phyloP scores from a whole-genome alignment of 2,113 vertebrate genomes.

The Cheilinus undulatus region DNA sequence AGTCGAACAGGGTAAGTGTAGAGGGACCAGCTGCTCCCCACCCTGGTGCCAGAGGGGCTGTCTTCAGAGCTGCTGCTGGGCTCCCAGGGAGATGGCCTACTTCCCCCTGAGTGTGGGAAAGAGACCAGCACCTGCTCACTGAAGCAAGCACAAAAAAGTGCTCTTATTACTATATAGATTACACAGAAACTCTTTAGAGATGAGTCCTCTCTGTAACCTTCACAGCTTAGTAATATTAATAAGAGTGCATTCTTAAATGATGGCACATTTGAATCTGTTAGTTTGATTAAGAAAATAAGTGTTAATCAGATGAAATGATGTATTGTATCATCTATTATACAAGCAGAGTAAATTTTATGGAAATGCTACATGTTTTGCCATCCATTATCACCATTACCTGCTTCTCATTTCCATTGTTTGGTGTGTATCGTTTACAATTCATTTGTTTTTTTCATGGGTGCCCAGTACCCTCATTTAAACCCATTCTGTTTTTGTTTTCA shows the following conservation, averaged over 20 bases:
- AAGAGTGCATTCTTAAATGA: conserved; percentile 29
- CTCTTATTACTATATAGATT: conserved; percentile 72
- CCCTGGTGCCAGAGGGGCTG: conserved; percentile 58
- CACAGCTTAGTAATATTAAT: conserved; percentile 24
- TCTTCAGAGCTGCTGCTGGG: conserved; percentile 66
- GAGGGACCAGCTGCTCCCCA: conserved; percentile 55
- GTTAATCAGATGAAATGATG: conserved; percentile 29
- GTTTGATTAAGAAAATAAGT: conserved; percentile 23
- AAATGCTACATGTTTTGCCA: conserved; percentile 34
- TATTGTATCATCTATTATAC: conserved; percentile 10
- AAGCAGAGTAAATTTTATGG: conserved; percentile 13
- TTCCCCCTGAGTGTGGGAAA: conserved; percentile 75
- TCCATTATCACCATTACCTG: conserved; percentile 73
- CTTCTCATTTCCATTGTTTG: conserved; percentile 71
- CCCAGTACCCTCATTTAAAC: conserved; percentile 81
- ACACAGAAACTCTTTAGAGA: conserved; percentile 47
- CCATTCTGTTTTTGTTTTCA: conserved; percentile 83
- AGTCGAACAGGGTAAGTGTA: conserved; percentile 96
- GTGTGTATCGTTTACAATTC: conserved; percentile 58
- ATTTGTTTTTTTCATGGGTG: conserved; percentile 70
- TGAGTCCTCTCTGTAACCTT: conserved; percentile 29
- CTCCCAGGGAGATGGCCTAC: conserved; percentile 75
- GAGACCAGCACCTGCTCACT: conserved; percentile 66
- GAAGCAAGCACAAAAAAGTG: conserved; percentile 53
- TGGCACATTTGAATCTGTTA: conserved; percentile 23